Evolutionary conservation across 2,113 vertebrate species (phyloP), one percentile per base, ranked within the genome.

Genomic region (Tachysurus fulvidraco): DNA sequence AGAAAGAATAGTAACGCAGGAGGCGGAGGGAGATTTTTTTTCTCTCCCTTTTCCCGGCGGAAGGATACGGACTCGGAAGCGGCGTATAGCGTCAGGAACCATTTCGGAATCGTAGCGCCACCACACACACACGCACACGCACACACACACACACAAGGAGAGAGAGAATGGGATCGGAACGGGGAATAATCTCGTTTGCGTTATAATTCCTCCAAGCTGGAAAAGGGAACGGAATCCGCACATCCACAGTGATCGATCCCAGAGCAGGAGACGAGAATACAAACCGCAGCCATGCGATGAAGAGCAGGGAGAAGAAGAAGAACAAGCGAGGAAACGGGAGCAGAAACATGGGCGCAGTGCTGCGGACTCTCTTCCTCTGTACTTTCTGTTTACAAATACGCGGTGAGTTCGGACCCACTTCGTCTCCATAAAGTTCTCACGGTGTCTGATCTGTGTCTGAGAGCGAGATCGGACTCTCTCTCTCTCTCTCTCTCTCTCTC

Each of bases 311-410:
- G 92, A 89, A 84, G 79, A 92, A 91, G 91, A 36, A 36, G 36
- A 36, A 36, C 36, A 36, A 36, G 92, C 88, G 59, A 83, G 87
- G 86, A 88, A 92, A 77, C 88, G 86, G 91, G 88, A 88, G 93
- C 88, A 77, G 46, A 57, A 97, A 95, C 94, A 98, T 98, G 97
- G 96, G 96, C 91, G 95, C 95, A 95, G 95, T 95, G 91, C 94
- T 98, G 92, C 95, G 95, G 94, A 96, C 92, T 91, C 95, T 97
- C 91, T 92, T 97, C 93, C 95, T 96, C 91, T 96, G 94, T 94
- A 96, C 93, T 92, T 96, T 97, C 89, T 97, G 96, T 92, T 94
- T 94, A 87, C 94, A 97, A 86, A 89, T 97, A 92, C 94, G 95
- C 95, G 97, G 97, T 97, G 92, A 96, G 96, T 94, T 91, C 44